Base-by-base conservation (phyloP, 2,888 invertebrate species). In the Zygothrica quintamaculata region DNA sequence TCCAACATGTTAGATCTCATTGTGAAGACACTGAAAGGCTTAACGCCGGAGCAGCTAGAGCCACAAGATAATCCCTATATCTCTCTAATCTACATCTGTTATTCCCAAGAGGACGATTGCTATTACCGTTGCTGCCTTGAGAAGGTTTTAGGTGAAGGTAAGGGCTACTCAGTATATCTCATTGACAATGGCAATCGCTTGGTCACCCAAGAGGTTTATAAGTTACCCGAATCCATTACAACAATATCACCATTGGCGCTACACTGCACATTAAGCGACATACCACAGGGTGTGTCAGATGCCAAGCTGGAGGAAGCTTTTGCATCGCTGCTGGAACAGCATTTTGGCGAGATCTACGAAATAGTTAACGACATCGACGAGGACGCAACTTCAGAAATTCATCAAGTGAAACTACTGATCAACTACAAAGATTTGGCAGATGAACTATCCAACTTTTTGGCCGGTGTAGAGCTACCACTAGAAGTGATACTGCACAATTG, bases 71-170 rank as follows among this genome's bases (percentile, higher is more conserved):
- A 4, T 53, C 52, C 36, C 31, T 39, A 12, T 0, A 73, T 51
- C 7, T 60, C 74, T 15, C 46, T 70, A 0, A 64, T 53, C 1
- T 69, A 56, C 7, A 59, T 88, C 0, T 88, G 87, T 15, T 89
- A 71, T 50, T 79, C 81, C 0, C 57, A 65, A 13, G 94, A 94
- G 5, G 97, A 98, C 88, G 94, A 95, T 15, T 93, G 93, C 68
- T 99, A 98, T 96, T 98, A 98, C 90, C 93, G 98, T 65, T 98
- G 97, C 0, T 60, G 57, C 12, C 64, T 90, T 1, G 61, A 80
- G 5, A 93, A 94, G 79, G 94, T 98, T 3, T 92, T 97, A 18
- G 95, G 95, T 76, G 93, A 95, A 0, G 92, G 95, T 0, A 92
- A 93, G 1, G 94, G 95, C 31, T 95, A 93, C 0, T 94, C 95